phyloP scores from a whole-genome alignment of 1,140 invertebrate genomes.

The Dendroctonus ponderosae region DNA sequence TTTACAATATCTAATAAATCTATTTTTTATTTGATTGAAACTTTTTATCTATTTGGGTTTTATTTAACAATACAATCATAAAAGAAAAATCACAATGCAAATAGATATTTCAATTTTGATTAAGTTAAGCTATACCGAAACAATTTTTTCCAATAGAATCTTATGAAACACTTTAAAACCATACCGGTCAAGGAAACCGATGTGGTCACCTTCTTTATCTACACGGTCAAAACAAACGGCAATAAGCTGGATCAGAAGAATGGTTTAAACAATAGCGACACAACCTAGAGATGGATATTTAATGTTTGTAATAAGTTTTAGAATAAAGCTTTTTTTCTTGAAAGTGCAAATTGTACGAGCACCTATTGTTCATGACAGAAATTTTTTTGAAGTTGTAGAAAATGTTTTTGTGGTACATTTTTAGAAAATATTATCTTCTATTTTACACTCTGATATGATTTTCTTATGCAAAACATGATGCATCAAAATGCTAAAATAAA shows the following conservation, averaged over 20 bases:
- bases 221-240: constrained; percentile 92
- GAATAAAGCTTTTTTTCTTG: constrained; percentile 28
- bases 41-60: too few relatives aligned
- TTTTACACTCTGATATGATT: too few relatives aligned
- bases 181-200: constrained; percentile 94
- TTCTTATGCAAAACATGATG: too few relatives aligned
- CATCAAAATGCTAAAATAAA: too few relatives aligned
- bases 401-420: too few relatives aligned
- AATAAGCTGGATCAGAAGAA: constrained; percentile 91
- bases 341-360: background rate
- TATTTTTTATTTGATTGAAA: too few relatives aligned
- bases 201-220: constrained; percentile 93
- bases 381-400: too few relatives aligned
- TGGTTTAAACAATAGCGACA: constrained; percentile 64
- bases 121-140: background rate
- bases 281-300: constrained; percentile 50
- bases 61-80: too few relatives aligned
- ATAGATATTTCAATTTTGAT: background rate
- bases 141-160: constrained; percentile 63
- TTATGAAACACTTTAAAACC: constrained; percentile 92
- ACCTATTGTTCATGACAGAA: too few relatives aligned
- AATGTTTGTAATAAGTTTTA: constrained; percentile 1
- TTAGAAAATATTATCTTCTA: too few relatives aligned
- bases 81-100: too few relatives aligned
- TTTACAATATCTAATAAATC: too few relatives aligned